phyloP scores from a whole-genome alignment of 2,113 vertebrate species.

The Nicator chloris region DNA sequence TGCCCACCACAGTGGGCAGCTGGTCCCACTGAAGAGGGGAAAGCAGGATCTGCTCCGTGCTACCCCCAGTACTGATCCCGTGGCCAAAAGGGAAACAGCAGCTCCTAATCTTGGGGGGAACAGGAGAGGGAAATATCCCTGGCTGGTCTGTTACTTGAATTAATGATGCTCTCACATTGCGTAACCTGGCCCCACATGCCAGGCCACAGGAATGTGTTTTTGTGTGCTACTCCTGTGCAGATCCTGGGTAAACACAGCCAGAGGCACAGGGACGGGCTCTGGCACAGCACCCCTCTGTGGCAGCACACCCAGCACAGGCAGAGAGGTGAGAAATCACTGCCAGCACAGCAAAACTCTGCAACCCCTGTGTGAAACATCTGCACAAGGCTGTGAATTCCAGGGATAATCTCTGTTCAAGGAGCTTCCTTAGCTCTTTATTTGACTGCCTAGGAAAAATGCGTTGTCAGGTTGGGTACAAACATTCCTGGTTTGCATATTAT shows the following conservation, averaged over 20 bases:
- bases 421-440: not conserved
- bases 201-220: constrained; percentile 25
- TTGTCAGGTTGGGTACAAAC: not conserved
- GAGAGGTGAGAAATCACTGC: not conserved
- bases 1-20: not conserved
- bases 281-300: not conserved
- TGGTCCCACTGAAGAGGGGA: not conserved
- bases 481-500: not conserved
- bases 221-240: not conserved
- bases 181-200: not conserved
- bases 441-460: not conserved
- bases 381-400: not conserved
- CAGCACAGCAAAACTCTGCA: not conserved
- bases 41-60: rapidly evolving
- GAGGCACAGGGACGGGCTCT: not conserved
- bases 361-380: not conserved
- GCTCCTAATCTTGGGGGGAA: not conserved
- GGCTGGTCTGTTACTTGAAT: not conserved
- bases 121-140: not conserved
- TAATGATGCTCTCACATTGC: not conserved
- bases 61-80: rapidly evolving
- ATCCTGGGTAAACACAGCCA: not conserved
- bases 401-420: not conserved
- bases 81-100: not conserved
- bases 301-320: rapidly evolving